Evolutionary conservation across 2,888 invertebrate species (phyloP).

Genomic region (Shargacucullia verbasci): DNA sequence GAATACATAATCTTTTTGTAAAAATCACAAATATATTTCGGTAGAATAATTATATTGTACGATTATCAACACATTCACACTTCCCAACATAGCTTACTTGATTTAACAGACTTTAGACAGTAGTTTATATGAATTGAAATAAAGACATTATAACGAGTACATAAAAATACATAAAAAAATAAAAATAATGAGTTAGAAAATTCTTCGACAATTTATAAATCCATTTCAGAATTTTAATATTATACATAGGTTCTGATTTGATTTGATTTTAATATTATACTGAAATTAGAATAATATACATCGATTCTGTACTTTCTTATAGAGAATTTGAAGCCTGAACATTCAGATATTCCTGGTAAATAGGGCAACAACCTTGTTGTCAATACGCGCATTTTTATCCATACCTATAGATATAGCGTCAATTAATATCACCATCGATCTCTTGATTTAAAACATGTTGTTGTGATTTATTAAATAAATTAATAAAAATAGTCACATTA

Average conservation of each 20-base stretch:
- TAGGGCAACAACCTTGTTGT: conserved; percentile 17
- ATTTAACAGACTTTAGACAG: conserved; percentile 27
- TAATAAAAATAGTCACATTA: conserved; percentile 37
- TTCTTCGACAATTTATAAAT: conserved; percentile 15
- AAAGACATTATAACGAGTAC: too few species aligned
- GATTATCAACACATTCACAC: conserved; percentile 7
- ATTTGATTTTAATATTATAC: conserved; percentile 23
- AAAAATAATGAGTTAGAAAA: too few species aligned
- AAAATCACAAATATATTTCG: conserved; percentile 28
- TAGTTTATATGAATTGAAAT: conserved; percentile 38
- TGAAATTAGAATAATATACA: conserved; percentile 15
- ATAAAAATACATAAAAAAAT: too few species aligned
- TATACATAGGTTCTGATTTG: too few species aligned
- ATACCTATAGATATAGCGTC: conserved; percentile 66
- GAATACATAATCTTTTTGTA: conserved; percentile 25
- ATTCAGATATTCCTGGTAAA: not conserved
- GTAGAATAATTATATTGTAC: conserved; percentile 34
- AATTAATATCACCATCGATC: conserved; percentile 68
- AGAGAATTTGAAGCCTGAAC: conserved; percentile 4
- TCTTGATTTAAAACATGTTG: conserved; percentile 65
- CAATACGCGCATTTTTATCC: conserved; percentile 34
- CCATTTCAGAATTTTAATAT: conserved; percentile 14
- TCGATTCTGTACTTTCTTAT: conserved; percentile 16
- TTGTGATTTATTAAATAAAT: conserved; percentile 68
- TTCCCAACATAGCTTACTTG: conserved; percentile 24